Evolutionary conservation across 2,888 invertebrate species (phyloP).

Genomic region (Apomyelois bistriatella): DNA sequence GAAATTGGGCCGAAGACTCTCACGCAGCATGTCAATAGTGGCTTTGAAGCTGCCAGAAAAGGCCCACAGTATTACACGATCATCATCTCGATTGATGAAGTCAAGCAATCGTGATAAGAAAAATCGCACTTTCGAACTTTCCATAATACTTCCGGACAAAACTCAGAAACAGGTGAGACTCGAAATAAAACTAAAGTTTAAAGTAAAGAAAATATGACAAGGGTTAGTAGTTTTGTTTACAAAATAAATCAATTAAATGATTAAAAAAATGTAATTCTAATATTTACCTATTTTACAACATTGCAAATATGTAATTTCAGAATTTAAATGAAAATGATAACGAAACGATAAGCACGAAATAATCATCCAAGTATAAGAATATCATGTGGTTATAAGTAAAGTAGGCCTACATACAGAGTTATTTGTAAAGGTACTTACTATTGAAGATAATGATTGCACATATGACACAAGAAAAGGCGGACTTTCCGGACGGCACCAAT

Average conservation of each 20-base stretch:
- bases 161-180: constrained; percentile 80
- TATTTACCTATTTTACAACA: too few species aligned
- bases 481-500: too few species aligned
- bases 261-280: too few species aligned
- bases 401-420: too few species aligned
- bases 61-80: constrained; percentile 80
- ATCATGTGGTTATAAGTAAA: neutral
- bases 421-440: too few species aligned
- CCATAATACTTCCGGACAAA: constrained; percentile 83
- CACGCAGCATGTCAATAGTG: constrained; percentile 78
- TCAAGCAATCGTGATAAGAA: constrained; percentile 80
- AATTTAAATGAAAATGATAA: too few species aligned
- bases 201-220: neutral
- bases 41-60: constrained; percentile 78
- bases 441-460: too few species aligned
- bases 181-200: neutral
- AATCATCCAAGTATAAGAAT: too few species aligned
- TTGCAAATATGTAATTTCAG: too few species aligned
- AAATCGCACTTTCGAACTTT: constrained; percentile 80
- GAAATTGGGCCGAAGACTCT: constrained; percentile 74
- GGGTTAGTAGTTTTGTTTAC: neutral
- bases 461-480: too few species aligned
- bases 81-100: constrained; percentile 79
- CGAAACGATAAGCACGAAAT: too few species aligned
- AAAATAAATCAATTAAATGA: too few species aligned